A percentile compares a stretch with the other conserved stretches of the same genome.
These are phyloP conservation scores for Ctenomys sociabilis DNA, from an alignment of 2,113 vertebrate genomes.

Conservation along the genomic window DNA sequence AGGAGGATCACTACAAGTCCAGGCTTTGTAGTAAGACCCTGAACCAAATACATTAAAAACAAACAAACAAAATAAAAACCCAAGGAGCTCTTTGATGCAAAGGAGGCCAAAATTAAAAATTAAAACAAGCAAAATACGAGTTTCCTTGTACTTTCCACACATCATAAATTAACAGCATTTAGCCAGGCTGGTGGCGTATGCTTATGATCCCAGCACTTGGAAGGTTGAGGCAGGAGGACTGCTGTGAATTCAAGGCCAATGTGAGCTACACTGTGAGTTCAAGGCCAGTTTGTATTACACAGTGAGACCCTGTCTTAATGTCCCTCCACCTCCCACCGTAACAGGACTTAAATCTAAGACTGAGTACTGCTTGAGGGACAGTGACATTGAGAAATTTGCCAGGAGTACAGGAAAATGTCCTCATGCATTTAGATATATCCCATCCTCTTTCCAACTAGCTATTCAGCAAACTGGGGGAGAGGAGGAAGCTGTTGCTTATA, in stretches of 20 bases:
- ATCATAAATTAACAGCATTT: not conserved
- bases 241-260: not conserved
- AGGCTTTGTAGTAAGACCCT: no score
- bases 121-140: not conserved
- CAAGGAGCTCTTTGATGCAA: no score
- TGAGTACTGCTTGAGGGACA: not conserved
- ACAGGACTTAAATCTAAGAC: not conserved
- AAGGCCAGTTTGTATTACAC: not conserved
- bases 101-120: no score
- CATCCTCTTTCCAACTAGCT: not conserved
- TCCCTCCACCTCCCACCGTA: not conserved
- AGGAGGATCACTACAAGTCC: no score
- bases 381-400: conserved; percentile 16
- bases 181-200: not conserved
- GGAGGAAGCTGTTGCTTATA: not conserved
- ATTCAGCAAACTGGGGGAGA: conserved; percentile 11
- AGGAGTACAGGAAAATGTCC: not conserved
- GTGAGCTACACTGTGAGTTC: not conserved
- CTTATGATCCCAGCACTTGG: not conserved
- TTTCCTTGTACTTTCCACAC: not conserved
- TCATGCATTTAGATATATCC: not conserved
- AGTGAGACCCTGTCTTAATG: not conserved
- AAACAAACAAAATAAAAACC: no score
- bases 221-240: not conserved
- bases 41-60: no score